phyloP scores from a whole-genome alignment of 1,140 invertebrate genomes.

The Ladona fulva region DNA sequence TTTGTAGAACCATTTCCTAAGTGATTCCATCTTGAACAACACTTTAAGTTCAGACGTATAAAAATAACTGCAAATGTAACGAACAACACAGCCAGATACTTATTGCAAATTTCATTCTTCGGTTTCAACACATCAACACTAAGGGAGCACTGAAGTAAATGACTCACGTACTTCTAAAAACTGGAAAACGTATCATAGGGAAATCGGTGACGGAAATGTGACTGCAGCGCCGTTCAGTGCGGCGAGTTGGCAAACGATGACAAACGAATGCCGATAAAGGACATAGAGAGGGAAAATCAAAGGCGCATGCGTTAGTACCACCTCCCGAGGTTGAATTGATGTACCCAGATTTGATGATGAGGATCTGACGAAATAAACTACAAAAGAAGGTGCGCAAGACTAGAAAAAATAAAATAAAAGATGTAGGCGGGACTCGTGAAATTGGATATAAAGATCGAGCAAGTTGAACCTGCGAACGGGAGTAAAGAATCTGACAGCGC shows the following conservation, averaged over 20 bases:
- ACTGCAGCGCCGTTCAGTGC: neutral
- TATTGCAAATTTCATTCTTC: constrained; percentile 10
- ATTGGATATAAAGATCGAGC: neutral
- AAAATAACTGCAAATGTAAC: neutral
- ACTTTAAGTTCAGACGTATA: constrained; percentile 18
- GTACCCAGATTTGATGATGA: neutral
- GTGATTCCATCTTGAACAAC: constrained; percentile 62
- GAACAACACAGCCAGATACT: neutral
- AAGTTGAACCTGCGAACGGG: neutral
- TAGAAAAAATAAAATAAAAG: neutral
- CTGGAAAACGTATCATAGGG: neutral
- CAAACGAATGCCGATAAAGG: neutral
- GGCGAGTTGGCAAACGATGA: neutral
- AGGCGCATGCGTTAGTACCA: neutral
- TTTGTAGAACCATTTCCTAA: constrained; percentile 85
- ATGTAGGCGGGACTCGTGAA: neutral
- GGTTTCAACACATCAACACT: neutral
- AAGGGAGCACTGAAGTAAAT: neutral
- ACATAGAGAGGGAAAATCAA: neutral
- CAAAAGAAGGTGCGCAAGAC: neutral
- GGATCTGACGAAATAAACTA: neutral
- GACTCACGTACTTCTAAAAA: neutral
- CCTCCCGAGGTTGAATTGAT: neutral
- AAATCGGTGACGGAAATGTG: neutral
- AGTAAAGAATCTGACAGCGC: neutral